Evolutionary conservation across 2,797 vertebrate genomes (phyloP), one percentile per base, ranked within the genome.

Genomic region (Arrhamphus sclerolepis): DNA sequence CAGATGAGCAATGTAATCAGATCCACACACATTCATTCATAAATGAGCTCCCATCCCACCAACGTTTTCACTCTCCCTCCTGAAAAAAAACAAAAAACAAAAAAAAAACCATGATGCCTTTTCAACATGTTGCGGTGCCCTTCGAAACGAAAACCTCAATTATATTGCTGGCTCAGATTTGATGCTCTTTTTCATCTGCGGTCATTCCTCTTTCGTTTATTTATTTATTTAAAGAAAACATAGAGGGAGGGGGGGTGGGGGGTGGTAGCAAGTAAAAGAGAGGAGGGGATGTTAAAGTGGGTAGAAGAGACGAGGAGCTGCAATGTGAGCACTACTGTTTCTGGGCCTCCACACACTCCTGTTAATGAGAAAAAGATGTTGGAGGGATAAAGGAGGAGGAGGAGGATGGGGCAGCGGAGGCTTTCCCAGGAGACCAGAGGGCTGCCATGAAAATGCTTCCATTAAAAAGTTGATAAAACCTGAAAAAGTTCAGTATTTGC

Each of bases 321-420:
- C 89, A 86, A 89, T 89, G 85, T 85, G 87, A 92, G 89, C 75
- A 84, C 92, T 89, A 90, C 87, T 89, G 91, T 92, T 92, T 81
- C 80, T 86, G 81, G 76, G 75, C 77, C 73, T 85, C 77, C 80
- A 67, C 90, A 89, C 85, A 87, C 75, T 65, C 52, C 79, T 82
- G 78, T 66, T 93, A 93, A 93, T 92, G 89, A 91, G 88, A 91
- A 92, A 90, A 93, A 92, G 90, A 93, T 93, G 91, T 91, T 61
- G 60, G 78, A 46, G 57, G 22, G 26, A 65, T n/a, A 18, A 18
- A 21, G 48, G n/a, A n/a, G 67, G 77, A 67, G 82, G 70, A 70
- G 69, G 81, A 81, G 55, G 70, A 13, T 6, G 24, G 75, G 77
- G 76, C 54, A 63, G 52, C 55, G 57, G 52, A 67, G 34, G n/a